These are phyloP conservation scores for Lasioglossum baleicum DNA, from an alignment of 1,140 invertebrate species.

Conservation along the genomic window DNA sequence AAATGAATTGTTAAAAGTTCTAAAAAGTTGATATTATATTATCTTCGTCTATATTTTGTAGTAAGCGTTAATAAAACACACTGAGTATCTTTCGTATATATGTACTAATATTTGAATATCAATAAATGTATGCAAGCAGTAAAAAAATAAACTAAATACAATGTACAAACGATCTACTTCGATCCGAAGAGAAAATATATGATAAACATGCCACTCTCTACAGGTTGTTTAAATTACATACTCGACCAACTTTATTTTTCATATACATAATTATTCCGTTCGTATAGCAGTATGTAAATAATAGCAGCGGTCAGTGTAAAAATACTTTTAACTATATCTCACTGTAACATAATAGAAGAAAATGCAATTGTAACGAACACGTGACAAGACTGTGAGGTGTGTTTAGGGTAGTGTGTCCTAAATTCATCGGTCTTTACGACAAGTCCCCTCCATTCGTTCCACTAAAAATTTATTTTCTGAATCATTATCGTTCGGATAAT, in stretches of 20 bases:
- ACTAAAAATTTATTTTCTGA: background rate
- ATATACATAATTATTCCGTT: slow-evolving; percentile 17
- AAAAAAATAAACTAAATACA: background rate
- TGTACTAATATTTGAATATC: background rate
- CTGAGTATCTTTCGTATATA: background rate
- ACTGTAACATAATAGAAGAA: background rate
- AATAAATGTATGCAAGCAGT: too few species aligned
- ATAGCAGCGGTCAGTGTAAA: background rate
- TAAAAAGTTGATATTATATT: background rate
- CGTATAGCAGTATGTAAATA: background rate
- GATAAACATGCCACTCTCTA: background rate
- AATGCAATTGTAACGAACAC: background rate
- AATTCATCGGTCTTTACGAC: too few species aligned
- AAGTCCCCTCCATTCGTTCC: background rate
- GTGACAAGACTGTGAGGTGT: background rate
- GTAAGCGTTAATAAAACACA: background rate
- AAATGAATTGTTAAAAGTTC: background rate
- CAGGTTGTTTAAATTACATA: background rate
- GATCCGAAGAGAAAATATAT: background rate
- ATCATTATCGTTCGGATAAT: slow-evolving; percentile 26
- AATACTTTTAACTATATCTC: background rate
- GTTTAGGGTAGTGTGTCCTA: background rate
- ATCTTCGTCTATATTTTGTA: background rate
- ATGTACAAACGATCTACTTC: background rate
- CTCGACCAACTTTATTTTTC: slow-evolving; percentile 9